phyloP scores from a whole-genome alignment of 2,888 invertebrate species.

The Megaustenia siamemsis region DNA sequence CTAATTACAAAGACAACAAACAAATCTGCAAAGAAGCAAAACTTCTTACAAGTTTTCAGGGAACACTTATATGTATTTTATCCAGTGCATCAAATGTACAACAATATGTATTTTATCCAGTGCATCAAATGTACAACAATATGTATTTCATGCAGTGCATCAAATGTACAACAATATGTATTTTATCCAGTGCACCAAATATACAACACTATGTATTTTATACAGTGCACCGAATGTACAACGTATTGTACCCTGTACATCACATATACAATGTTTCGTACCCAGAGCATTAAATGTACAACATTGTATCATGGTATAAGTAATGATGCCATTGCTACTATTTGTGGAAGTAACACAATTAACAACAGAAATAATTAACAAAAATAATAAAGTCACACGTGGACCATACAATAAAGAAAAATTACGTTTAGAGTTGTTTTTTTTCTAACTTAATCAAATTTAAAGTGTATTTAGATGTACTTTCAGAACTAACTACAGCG shows the following conservation, averaged over 20 bases:
- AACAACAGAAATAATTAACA: not conserved
- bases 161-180: not conserved
- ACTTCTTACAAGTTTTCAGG: too few relatives aligned
- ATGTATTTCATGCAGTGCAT: slow-evolving; percentile 8
- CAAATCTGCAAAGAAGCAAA: too few relatives aligned
- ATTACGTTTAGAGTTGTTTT: too few relatives aligned
- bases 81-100: slow-evolving; percentile 21
- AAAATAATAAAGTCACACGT: not conserved
- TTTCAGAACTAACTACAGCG: too few relatives aligned
- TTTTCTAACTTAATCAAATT: too few relatives aligned
- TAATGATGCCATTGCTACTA: not conserved
- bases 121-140: slow-evolving; percentile 6
- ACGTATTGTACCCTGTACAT: too few relatives aligned
- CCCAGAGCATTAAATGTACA: not conserved
- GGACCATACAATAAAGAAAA: not conserved
- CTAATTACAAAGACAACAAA: too few relatives aligned
- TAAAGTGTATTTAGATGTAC: too few relatives aligned
- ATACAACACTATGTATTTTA: not conserved
- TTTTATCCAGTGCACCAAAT: slow-evolving; percentile 16
- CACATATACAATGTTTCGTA: not conserved
- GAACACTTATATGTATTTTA: slow-evolving; percentile 26
- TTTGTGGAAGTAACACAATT: not conserved
- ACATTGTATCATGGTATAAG: not conserved
- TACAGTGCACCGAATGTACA: too few relatives aligned
- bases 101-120: not conserved